phyloP scores from a whole-genome alignment of 2,888 invertebrate species.

The Himalopsyche kuldschensis region DNA sequence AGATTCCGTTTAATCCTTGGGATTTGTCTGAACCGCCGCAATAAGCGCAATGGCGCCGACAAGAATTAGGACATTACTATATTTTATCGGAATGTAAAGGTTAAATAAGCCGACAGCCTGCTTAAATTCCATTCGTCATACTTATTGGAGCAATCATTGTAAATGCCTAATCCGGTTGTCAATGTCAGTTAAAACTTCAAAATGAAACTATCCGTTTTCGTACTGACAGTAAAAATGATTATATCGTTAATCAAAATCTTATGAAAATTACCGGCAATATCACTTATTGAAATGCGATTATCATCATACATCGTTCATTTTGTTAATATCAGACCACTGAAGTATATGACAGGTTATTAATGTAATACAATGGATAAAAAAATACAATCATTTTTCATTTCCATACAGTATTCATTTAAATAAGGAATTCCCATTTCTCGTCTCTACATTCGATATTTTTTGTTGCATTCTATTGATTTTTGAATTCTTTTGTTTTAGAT shows the following conservation, averaged over 20 bases:
- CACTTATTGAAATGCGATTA: not conserved
- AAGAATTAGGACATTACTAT: not conserved
- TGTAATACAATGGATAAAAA: not conserved
- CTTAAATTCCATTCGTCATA: not conserved
- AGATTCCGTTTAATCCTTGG: too few species aligned
- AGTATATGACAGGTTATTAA: not conserved
- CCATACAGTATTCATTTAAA: not conserved
- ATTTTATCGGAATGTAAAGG: not conserved
- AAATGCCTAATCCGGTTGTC: not conserved
- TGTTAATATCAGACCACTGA: not conserved
- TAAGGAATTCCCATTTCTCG: not conserved
- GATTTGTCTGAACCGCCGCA: not conserved
- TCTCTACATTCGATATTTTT: not conserved
- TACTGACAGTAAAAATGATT: not conserved
- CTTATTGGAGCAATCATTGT: not conserved
- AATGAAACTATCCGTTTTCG: not conserved
- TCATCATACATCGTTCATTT: not conserved
- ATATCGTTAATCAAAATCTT: not conserved
- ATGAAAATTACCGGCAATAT: not conserved
- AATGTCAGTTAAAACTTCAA: not conserved
- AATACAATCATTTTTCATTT: not conserved
- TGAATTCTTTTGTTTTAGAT: slow-evolving; percentile 30
- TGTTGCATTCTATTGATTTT: not conserved
- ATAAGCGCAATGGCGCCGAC: not conserved
- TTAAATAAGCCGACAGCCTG: not conserved